Conservation (phyloP, 2,113 vertebrate genomes). For the Nannospalax galili region DNA sequence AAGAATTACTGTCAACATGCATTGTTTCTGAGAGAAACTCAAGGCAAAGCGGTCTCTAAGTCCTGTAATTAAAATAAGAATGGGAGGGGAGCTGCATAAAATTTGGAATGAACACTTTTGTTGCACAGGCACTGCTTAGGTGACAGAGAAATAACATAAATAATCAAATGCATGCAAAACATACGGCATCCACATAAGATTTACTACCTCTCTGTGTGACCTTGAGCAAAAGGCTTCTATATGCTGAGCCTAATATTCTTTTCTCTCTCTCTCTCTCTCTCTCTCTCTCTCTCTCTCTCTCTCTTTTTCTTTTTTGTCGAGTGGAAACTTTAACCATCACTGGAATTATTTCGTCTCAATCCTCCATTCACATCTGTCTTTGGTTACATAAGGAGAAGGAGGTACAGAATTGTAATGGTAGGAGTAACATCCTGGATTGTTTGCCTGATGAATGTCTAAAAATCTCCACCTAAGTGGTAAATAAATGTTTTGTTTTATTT, state of each 20-base stretch:
- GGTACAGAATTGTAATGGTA: background rate
- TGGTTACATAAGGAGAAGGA: background rate
- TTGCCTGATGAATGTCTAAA: background rate
- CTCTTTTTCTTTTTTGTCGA: background rate
- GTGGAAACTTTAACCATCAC: background rate
- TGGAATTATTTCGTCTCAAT: background rate
- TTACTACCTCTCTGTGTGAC: background rate
- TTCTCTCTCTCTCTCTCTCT: no score
- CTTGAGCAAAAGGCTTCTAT: background rate
- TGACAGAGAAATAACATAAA: conserved; percentile 17
- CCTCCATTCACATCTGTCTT: background rate
- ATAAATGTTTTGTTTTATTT: background rate
- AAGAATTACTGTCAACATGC: conserved; percentile 62
- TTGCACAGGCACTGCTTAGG: background rate
- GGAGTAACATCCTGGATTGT: accelerated
- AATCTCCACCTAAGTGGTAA: background rate
- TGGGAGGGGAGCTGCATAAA: background rate
- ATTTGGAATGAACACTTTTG: conserved; percentile 26
- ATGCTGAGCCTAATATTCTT: background rate
- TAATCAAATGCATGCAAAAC: background rate
- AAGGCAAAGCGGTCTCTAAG: conserved; percentile 38
- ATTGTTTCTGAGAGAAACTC: conserved; percentile 56
- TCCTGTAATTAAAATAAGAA: conserved; percentile 67
- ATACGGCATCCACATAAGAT: background rate
- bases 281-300: background rate